Evolutionary conservation across 2,888 invertebrate genomes (phyloP), one percentile per base, ranked within the genome.

Genomic region (Spisula subtruncata): DNA sequence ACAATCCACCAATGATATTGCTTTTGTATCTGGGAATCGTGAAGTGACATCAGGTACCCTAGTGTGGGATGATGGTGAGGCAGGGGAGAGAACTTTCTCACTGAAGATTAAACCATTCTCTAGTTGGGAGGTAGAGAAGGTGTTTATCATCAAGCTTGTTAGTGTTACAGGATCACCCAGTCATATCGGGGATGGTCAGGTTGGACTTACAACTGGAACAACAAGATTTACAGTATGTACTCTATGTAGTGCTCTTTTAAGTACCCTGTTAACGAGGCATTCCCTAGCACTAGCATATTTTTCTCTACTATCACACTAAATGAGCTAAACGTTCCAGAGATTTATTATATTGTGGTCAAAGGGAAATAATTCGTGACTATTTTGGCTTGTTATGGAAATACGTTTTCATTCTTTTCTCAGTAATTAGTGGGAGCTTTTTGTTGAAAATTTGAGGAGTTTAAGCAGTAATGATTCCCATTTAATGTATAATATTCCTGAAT

Each of bases 61-160:
- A 41, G 85, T 85, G 0, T 96, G 96, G 96, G 87, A 83, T 8
- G 95, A 95, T 87, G 94, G 94, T 12, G 94, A 96, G 88, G 92
- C 90, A n/a, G 96, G 96, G 4, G 89, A 89, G 81, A 95, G 95
- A 91, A 92, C 93, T n/a, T 92, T 96, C 85, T 91, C 88, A 18
- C 87, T 96, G 54, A 88, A 90, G 54, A 93, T 96, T 29, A 96
- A 96, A 91, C 93, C 95, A n/a, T 95, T 95, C 92, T 92, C 94
- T 29, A 94, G 90, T 41, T 96, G 96, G 96, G 96, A 96, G 93
- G 93, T 96, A 54, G 93, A 94, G 89, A 96, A 96, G 89, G 92
- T 89, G 12, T 96, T 95, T 89, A 88, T 94, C 29, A 87, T 96
- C 20, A 92, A 95, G 89, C 93, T 96, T 4, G 94, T 92, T 80